Conservation (phyloP, 2,888 invertebrate genomes). For the Rhaphigaster nebulosa region DNA sequence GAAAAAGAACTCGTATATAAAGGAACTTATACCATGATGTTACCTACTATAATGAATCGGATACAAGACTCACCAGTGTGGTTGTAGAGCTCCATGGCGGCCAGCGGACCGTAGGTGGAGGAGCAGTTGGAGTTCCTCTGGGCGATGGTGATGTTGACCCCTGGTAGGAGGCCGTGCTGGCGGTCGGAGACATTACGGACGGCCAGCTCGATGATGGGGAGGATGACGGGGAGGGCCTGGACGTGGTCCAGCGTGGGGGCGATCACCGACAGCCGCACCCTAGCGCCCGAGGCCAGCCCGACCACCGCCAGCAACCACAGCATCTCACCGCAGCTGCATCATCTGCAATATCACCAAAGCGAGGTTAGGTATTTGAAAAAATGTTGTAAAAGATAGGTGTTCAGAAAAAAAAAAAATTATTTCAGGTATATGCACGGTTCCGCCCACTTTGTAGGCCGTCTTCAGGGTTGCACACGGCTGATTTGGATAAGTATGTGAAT, state of each 20-base stretch:
- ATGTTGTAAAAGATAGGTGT: no score
- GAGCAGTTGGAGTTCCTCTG: constrained; percentile 83
- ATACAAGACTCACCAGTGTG: constrained; percentile 71
- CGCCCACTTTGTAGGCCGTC: no score
- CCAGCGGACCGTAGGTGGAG: constrained; percentile 82
- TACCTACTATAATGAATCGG: no score
- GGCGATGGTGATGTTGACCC: constrained; percentile 79
- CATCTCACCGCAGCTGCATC: constrained; percentile 52
- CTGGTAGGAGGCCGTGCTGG: constrained; percentile 74
- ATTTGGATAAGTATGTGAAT: no score
- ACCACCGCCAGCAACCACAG: constrained; percentile 57
- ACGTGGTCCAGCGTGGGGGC: constrained; percentile 75
- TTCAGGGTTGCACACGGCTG: no score
- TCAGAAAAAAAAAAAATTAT: no score
- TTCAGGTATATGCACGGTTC: no score
- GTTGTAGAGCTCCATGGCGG: constrained; percentile 78
- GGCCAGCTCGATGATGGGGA: constrained; percentile 81
- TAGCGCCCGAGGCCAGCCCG: constrained; percentile 54
- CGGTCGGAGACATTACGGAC: constrained; percentile 75
- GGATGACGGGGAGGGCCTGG: constrained; percentile 76
- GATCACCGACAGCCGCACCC: constrained; percentile 76
- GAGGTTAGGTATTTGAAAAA: no score
- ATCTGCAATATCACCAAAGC: not conserved
- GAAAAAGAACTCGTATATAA: no score
- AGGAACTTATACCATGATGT: no score